Conservation (phyloP, 2,888 invertebrate genomes). For the Pseudococcus jackbeardsleyi region DNA sequence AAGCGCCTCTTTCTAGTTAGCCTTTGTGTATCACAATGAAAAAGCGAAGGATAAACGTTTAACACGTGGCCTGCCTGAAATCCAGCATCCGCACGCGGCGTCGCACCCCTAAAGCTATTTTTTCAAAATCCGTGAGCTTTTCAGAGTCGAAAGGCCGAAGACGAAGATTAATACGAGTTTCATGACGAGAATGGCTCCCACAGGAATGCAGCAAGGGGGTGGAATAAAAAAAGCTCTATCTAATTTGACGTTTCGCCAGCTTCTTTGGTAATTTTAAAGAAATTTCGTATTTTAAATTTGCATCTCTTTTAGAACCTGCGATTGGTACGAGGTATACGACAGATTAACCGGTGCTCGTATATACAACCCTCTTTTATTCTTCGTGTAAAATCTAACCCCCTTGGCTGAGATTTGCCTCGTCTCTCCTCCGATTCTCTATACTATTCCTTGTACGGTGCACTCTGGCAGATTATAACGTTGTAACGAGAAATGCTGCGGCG, state of each 20-base stretch:
- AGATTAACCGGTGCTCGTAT: neutral
- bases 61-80: slow-evolving; percentile 40
- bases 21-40: slow-evolving; percentile 26
- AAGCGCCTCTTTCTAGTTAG: neutral
- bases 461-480: neutral
- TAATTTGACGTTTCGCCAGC: slow-evolving; percentile 47
- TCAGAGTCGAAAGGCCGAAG: slow-evolving; percentile 21
- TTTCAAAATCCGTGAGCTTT: slow-evolving; percentile 32
- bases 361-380: neutral
- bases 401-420: neutral
- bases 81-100: neutral
- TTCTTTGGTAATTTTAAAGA: slow-evolving; percentile 31
- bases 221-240: neutral
- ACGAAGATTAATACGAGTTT: slow-evolving; percentile 48
- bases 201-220: neutral
- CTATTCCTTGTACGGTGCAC: neutral
- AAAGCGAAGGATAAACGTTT: slow-evolving; percentile 51
- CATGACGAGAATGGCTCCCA: slow-evolving; percentile 46
- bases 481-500: slow-evolving; percentile 1
- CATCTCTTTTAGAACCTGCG: neutral
- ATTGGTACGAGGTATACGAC: neutral
- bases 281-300: slow-evolving; percentile 31
- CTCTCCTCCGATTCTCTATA: neutral
- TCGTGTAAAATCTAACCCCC: neutral
- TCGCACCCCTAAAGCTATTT: slow-evolving; percentile 31